Evolutionary conservation across 1,140 invertebrate genomes (phyloP).

Genomic region (Papilio polytes): DNA sequence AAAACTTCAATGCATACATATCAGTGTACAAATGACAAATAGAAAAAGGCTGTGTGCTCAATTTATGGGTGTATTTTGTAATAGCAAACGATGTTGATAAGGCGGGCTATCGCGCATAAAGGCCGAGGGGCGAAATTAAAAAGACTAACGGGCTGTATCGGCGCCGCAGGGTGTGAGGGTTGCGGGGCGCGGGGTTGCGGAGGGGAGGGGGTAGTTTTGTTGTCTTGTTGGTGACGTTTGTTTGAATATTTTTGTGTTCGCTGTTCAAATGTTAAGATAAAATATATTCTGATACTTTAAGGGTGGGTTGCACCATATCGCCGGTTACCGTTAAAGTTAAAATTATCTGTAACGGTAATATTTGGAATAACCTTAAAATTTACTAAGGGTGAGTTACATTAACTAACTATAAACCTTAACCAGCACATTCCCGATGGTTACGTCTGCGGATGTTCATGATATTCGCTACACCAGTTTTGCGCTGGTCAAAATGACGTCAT

Average conservation of each 20-base stretch:
- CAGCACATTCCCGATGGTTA: no score
- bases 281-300: no score
- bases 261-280: background rate
- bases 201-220: background rate
- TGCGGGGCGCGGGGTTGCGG: conserved; percentile 18
- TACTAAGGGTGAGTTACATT: no score
- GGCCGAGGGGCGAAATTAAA: conserved; percentile 53
- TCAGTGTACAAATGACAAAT: conserved; percentile 5
- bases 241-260: background rate
- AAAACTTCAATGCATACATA: background rate
- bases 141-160: conserved; percentile 49
- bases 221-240: conserved; percentile 15
- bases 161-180: conserved; percentile 31
- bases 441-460: no score
- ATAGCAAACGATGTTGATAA: conserved; percentile 48
- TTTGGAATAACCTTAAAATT: no score
- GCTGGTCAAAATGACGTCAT: no score
- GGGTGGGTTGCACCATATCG: no score
- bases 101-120: conserved; percentile 51
- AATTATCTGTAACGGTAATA: no score
- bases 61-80: conserved; percentile 47
- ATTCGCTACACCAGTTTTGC: no score
- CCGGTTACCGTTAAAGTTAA: no score
- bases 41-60: conserved; percentile 13
- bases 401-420: no score